phyloP scores from a whole-genome alignment of 30 jellyfish, hydroid and myxozoan species.

The Clytia hemisphaerica region DNA sequence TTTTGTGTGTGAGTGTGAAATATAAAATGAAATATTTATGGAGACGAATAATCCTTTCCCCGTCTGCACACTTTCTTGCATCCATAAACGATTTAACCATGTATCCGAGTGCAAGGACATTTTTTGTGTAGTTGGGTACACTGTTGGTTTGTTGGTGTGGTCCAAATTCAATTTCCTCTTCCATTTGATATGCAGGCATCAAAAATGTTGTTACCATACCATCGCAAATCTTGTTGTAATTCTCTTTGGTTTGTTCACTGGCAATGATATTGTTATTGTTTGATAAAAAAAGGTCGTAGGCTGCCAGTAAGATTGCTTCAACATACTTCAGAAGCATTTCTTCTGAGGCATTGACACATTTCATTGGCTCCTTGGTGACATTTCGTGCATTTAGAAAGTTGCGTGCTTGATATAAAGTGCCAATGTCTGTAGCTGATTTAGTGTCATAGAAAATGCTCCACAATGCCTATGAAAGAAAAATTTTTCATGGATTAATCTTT shows the following conservation, averaged over 20 bases:
- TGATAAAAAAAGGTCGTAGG: not conserved
- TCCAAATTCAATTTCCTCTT: too few relatives aligned
- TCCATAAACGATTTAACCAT: not conserved
- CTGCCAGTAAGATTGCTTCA: slow-evolving; percentile 16
- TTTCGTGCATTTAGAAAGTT: not conserved
- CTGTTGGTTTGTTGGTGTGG: not conserved
- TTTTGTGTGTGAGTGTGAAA: not conserved
- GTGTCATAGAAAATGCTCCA: slow-evolving; percentile 20
- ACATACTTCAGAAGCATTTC: slow-evolving; percentile 12
- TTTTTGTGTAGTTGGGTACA: too few relatives aligned
- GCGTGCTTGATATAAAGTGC: not conserved
- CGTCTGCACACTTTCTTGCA: slow-evolving; percentile 22
- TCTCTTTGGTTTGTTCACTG: not conserved
- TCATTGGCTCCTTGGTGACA: not conserved
- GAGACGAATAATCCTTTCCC: not conserved
- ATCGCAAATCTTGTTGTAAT: not conserved
- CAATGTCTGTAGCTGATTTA: not conserved
- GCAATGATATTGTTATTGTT: not conserved
- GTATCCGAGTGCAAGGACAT: not conserved
- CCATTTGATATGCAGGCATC: too few relatives aligned
- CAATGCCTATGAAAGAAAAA: too few relatives aligned
- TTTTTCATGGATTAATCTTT: too few relatives aligned
- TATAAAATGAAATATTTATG: not conserved
- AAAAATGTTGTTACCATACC: too few relatives aligned
- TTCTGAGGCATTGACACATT: not conserved